Base-by-base conservation (phyloP, 2,797 vertebrate species). In the Scomberomorus guttatus region DNA sequence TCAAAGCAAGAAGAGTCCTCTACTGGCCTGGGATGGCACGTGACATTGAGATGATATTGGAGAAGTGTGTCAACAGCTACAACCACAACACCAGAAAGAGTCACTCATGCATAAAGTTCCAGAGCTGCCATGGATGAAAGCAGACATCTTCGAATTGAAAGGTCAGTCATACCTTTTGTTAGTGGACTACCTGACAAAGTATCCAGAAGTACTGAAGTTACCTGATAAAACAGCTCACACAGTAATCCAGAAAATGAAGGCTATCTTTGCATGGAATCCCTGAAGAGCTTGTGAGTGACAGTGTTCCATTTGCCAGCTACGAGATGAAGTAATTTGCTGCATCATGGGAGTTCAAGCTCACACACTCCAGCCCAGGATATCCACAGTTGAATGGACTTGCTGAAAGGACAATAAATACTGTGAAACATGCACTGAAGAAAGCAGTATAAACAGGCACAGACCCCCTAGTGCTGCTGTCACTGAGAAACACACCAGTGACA, bases 61-160 rank as follows among this genome's bases (percentile, higher is more conserved):
- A 85, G 24, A 84, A 63, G 34, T 3, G 0, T 83, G 75, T 13
- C 78, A 89, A 9, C 77, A 75, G 29, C 10, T 79, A 2, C 75
- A 69, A 34, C 81, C 75, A 10, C 2, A 42, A 50, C 37, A 56
- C 1, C 61, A 77, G 20, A n/a, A 1, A n/a, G 77, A 90, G 42
- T 58, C 82, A 1, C 68, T 89, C 0, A 29, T 82, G n/a, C 4
- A 50, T 39, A 0, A 69, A 2, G 13, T 82, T 0, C 88, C 79
- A 60, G 74, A 81, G 2, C 27, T 84, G 0, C 73, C 73, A 32
- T 86, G 85, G 78, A 42, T 83, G 69, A 83, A 85, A 27, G 76
- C 70, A 1, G 79, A 89, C 54, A 84, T 90, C 17, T 83, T 88
- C 1, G 1, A 83, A 1, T 22, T 86, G 9, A n/a, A 56, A 1